phyloP scores from a whole-genome alignment of 2,888 invertebrate genomes.

The Globia sparganii region DNA sequence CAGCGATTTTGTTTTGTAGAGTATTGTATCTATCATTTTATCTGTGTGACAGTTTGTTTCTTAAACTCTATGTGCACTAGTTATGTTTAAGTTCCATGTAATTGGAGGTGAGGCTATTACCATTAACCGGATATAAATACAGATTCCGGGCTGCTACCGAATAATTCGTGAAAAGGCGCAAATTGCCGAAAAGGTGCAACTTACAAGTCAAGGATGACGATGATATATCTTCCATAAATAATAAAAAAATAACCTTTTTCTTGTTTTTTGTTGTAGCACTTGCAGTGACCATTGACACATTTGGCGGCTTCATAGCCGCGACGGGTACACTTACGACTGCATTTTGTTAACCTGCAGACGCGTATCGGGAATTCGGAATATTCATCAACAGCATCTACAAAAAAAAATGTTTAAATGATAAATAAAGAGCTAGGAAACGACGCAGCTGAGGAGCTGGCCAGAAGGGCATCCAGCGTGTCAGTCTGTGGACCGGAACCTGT shows the following conservation, averaged over 20 bases:
- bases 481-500: too few relatives aligned
- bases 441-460: too few relatives aligned
- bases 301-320: slow-evolving; percentile 24
- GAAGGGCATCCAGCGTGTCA: too few relatives aligned
- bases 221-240: not conserved
- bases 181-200: too few relatives aligned
- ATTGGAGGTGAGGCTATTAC: too few relatives aligned
- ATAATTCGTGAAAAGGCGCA: too few relatives aligned
- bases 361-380: not conserved
- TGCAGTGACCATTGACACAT: slow-evolving; percentile 34
- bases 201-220: too few relatives aligned
- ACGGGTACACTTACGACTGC: slow-evolving; percentile 1
- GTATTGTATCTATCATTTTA: not conserved
- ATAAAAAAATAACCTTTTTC: not conserved
- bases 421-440: not conserved
- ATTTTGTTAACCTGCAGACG: not conserved
- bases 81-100: too few relatives aligned
- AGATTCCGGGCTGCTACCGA: too few relatives aligned
- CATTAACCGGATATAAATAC: too few relatives aligned
- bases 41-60: not conserved
- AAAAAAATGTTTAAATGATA: not conserved
- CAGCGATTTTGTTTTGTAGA: not conserved
- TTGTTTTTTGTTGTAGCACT: slow-evolving; percentile 10
- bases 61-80: not conserved
- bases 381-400: not conserved